phyloP scores from a whole-genome alignment of 2,888 invertebrate genomes.

The Hymenopus coronatus region DNA sequence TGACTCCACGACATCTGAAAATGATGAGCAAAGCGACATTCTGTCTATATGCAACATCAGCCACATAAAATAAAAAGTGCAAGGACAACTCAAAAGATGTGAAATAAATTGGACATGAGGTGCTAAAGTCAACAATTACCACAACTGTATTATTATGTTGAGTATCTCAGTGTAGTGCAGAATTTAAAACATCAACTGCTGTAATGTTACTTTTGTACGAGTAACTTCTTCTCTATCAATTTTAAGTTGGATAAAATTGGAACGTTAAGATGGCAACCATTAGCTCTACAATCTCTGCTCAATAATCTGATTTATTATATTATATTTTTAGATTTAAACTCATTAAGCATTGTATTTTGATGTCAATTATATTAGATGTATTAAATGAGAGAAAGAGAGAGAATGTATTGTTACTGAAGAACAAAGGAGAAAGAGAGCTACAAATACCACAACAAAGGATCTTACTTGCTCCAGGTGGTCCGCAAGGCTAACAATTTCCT shows the following conservation, averaged over 20 bases:
- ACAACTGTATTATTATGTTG: no score
- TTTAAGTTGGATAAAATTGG: not conserved
- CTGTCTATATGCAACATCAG: no score
- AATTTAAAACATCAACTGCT: no score
- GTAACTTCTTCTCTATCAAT: not conserved
- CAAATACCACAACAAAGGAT: slow-evolving; percentile 36
- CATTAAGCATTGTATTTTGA: not conserved
- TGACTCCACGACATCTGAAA: no score
- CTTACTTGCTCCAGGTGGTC: slow-evolving; percentile 85
- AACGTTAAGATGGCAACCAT: not conserved
- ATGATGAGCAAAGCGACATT: no score
- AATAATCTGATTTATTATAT: not conserved
- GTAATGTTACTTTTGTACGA: no score
- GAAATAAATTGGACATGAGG: no score
- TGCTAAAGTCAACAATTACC: no score
- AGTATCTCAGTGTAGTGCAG: no score
- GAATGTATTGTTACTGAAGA: not conserved
- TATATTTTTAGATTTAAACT: not conserved
- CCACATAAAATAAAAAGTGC: no score
- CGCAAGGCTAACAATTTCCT: slow-evolving; percentile 69
- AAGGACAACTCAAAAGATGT: no score
- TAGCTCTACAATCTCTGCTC: not conserved
- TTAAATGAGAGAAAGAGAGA: not conserved
- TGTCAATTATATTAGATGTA: not conserved
- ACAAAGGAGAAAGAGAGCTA: not conserved